Conservation (phyloP, 2,888 invertebrate species). For the Suillia variegata region DNA sequence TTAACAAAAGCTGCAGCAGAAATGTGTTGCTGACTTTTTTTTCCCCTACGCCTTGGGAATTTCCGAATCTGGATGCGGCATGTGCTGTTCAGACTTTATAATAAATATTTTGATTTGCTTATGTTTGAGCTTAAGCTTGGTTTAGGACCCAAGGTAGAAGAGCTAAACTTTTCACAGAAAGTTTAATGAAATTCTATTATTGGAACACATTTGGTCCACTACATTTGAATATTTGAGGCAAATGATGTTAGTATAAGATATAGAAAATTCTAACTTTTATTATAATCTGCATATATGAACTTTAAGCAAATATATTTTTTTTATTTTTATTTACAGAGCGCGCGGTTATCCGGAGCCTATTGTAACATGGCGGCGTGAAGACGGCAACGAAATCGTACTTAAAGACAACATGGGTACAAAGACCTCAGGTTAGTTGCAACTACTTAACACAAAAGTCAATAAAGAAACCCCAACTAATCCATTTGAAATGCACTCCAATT, state of each 20-base stretch:
- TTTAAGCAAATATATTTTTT: background rate
- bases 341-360: conserved; percentile 80
- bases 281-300: no score
- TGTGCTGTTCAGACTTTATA: background rate
- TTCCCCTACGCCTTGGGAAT: background rate
- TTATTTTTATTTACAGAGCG: conserved; percentile 63
- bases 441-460: background rate
- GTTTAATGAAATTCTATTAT: no score
- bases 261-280: no score
- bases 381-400: conserved; percentile 78
- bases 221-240: no score
- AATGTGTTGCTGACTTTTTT: background rate
- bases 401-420: conserved; percentile 72
- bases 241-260: no score
- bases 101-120: conserved; percentile 10
- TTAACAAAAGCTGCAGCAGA: background rate
- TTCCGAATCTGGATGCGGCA: background rate
- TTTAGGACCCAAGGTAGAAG: no score
- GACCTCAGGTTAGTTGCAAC: conserved; percentile 64
- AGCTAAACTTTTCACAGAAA: no score
- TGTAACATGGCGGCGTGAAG: conserved; percentile 84
- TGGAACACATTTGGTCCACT: no score
- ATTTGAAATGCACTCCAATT: background rate
- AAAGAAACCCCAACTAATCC: background rate
- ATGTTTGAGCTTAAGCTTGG: no score